phyloP scores from a whole-genome alignment of 2,888 invertebrate species.

The Merodon equestris region DNA sequence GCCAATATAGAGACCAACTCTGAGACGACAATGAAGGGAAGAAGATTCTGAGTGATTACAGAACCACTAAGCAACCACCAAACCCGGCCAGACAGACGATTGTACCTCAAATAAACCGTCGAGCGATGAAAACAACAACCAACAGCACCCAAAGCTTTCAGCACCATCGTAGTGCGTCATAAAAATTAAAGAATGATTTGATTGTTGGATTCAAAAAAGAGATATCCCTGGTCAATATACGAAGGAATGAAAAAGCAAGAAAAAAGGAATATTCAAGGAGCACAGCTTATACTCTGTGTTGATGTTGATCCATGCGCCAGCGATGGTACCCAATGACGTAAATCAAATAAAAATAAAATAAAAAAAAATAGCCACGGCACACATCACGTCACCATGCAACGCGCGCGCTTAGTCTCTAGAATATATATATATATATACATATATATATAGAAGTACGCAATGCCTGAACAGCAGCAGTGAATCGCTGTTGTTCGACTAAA shows the following conservation, averaged over 20 bases:
- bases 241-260: conserved; percentile 8
- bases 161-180: conserved; percentile 67
- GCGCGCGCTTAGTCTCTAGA: neutral
- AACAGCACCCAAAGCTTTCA: conserved; percentile 61
- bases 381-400: conserved; percentile 36
- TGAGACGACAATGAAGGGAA: conserved; percentile 59
- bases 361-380: no score
- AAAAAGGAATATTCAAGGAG: conserved; percentile 8
- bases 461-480: neutral
- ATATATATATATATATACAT: neutral
- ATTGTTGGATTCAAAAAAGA: conserved; percentile 64
- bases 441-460: no score
- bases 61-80: conserved; percentile 51
- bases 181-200: conserved; percentile 68
- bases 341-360: conserved; percentile 66
- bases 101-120: conserved; percentile 7
- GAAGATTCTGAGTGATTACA: conserved; percentile 61
- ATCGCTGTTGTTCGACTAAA: conserved; percentile 47
- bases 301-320: conserved; percentile 46
- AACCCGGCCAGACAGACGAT: conserved; percentile 39
- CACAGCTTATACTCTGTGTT: conserved; percentile 9
- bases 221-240: conserved; percentile 36
- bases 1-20: conserved; percentile 45
- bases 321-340: conserved; percentile 43
- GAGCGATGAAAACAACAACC: neutral